Base-by-base conservation (phyloP, 2,797 vertebrate species). In the Sebastes umbrosus region DNA sequence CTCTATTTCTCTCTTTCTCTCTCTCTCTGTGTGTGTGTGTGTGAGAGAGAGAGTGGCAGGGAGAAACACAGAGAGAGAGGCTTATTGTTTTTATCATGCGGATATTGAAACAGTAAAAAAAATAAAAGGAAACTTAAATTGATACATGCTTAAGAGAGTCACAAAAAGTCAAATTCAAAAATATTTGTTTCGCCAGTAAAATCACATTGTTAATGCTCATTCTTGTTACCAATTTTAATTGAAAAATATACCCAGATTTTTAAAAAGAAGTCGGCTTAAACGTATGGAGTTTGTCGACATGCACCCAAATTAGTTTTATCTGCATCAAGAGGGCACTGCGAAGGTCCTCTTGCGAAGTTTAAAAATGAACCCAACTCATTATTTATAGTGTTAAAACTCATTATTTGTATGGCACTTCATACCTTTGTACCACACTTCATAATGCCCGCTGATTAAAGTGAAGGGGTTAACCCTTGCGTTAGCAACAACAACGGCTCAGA, bases 71-170 rank as follows among this genome's bases (percentile, higher is more conserved):
- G 13, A 14, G 8, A 20, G 13, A 63, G 18, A 66, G 18, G 39
- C 6, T 75, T 70, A 39, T 77, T 79, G 22, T 79, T 79, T 77
- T 31, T 62, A 73, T 83, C 29, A 58, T 39, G 6, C 11, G 24
- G 6, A 78, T 22, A 67, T 24, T 2, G 22, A 31, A 58, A 55
- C 11, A 72, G 5, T 31, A 62, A 43, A 74, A 57, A 59, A 22
- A 43, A 46, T 27, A 54, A 4, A 24, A 52, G 3, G 1, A 50
- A 32, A 27, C 9, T 18, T 58, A 4, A 25, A 62, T 6, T 39
- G 14, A 43, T n/a, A 16, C 3, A 24, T 27, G 2, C 31, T 66
- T 59, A 8, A 43, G 4, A 39, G 0, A 16, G 16, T 62, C 4
- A 60, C 2, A 58, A 58, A 58, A 3, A n/a, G 14, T 43, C 1